These are phyloP conservation scores for Zootermopsis nevadensis DNA, from an alignment of 2,888 invertebrate species.

Conservation along the genomic window DNA sequence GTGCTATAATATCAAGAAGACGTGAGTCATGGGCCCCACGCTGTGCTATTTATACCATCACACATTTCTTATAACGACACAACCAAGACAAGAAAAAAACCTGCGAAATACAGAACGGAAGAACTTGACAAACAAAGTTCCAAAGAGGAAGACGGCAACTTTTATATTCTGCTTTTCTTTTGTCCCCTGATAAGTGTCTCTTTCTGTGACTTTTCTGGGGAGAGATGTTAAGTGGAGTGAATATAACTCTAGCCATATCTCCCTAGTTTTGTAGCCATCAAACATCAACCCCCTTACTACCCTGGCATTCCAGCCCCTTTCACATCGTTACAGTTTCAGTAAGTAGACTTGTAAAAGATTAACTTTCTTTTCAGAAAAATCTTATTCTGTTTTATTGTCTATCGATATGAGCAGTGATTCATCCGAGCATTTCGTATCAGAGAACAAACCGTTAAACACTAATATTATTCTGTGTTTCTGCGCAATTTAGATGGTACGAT, in stretches of 20 bases:
- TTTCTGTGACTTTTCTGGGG: constrained; percentile 2
- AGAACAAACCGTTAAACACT: background rate
- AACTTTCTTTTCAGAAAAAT: background rate
- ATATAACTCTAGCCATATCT: background rate
- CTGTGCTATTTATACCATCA: background rate
- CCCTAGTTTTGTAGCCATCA: background rate
- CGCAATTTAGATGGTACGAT: no score
- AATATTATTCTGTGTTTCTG: no score
- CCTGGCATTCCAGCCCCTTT: background rate
- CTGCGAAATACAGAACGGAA: background rate
- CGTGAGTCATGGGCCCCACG: constrained; percentile 1
- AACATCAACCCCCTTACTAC: background rate
- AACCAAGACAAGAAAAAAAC: background rate
- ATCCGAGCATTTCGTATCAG: background rate
- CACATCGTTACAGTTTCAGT: background rate
- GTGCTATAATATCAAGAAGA: background rate
- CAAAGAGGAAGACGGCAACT: background rate
- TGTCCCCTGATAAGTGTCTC: constrained; percentile 9
- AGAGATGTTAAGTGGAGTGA: constrained; percentile 33
- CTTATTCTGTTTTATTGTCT: background rate
- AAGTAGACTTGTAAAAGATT: background rate
- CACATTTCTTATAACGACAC: background rate
- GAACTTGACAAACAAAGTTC: constrained; percentile 2
- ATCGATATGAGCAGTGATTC: background rate
- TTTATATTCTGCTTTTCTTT: constrained; percentile 5